Conservation (phyloP, 2,113 vertebrate genomes). For the Otis tarda region DNA sequence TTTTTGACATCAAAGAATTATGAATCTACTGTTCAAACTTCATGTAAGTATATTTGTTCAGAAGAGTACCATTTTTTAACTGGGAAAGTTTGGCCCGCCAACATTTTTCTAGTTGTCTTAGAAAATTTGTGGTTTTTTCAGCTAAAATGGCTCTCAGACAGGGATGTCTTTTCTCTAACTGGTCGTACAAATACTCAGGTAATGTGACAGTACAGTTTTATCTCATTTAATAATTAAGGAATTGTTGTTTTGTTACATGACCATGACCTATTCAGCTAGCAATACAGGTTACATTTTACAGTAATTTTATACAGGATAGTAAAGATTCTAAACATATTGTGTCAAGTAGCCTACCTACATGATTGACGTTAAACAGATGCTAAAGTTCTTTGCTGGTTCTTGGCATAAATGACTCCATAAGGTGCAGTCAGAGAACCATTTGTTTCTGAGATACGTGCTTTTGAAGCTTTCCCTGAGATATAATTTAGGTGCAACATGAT, state of each 20-base stretch:
- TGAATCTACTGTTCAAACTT: neutral
- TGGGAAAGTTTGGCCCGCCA: neutral
- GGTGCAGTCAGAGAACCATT: neutral
- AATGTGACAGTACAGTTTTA: neutral
- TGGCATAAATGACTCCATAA: neutral
- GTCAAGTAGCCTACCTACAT: neutral
- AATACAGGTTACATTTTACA: neutral
- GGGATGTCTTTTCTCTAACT: neutral
- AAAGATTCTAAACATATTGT: neutral
- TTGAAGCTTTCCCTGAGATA: neutral
- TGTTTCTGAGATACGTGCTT: neutral
- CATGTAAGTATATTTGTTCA: neutral
- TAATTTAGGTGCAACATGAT: neutral
- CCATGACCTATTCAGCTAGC: neutral
- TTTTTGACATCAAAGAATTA: neutral
- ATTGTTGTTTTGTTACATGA: accelerated
- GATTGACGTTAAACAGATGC: neutral
- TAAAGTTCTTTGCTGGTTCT: neutral
- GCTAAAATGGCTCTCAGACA: neutral
- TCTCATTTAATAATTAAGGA: neutral
- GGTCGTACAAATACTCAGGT: neutral
- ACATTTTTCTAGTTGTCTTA: neutral
- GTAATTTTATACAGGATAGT: neutral
- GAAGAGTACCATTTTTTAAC: neutral
- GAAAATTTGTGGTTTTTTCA: neutral